Evolutionary conservation across 1,140 invertebrate species (phyloP).

Genomic region (Euglossa dilemma): DNA sequence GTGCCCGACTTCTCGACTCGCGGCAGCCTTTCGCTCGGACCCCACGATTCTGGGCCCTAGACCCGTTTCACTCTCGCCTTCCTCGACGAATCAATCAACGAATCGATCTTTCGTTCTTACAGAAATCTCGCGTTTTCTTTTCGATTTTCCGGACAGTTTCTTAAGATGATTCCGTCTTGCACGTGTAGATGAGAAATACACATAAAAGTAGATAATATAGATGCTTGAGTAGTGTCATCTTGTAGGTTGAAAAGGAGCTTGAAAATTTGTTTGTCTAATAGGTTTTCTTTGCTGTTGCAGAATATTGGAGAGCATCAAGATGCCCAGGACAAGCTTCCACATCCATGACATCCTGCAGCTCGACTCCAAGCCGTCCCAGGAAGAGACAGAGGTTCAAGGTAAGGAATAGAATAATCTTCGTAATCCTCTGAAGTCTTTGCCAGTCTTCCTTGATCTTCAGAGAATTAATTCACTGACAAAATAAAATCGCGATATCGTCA

Average conservation of each 20-base stretch:
- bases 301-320: slow-evolving; percentile 83
- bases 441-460: too few relatives aligned
- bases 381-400: slow-evolving; percentile 76
- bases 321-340: slow-evolving; percentile 86
- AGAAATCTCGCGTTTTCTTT: not conserved
- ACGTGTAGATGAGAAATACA: not conserved
- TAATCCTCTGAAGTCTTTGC: not conserved
- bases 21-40: not conserved
- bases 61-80: not conserved
- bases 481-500: too few relatives aligned
- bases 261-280: not conserved
- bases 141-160: not conserved
- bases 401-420: not conserved
- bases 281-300: slow-evolving; percentile 72
- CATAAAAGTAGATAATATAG: not conserved
- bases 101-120: not conserved
- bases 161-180: not conserved
- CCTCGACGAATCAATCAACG: not conserved
- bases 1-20: slow-evolving; percentile 60
- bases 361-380: slow-evolving; percentile 77
- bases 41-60: not conserved
- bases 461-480: too few relatives aligned
- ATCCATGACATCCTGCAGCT: slow-evolving; percentile 90
- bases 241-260: not conserved
- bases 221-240: not conserved